Conservation (phyloP, 2,797 vertebrate species). For the Catostomus latipinnis region DNA sequence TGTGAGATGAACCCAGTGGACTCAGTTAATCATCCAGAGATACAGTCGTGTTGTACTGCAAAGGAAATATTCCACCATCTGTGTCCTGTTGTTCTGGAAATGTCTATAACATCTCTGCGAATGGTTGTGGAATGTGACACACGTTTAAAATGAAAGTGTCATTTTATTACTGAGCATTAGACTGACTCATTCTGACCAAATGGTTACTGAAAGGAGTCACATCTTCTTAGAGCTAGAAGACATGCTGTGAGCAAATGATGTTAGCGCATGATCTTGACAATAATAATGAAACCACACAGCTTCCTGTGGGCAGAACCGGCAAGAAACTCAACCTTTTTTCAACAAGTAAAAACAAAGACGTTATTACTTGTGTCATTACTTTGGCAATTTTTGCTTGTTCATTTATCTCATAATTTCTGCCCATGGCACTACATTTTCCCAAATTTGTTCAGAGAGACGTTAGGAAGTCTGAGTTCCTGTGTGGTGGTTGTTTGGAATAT, state of each 20-base stretch:
- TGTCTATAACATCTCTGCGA: neutral
- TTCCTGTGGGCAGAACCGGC: neutral
- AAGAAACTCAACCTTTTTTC: neutral
- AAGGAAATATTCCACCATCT: neutral
- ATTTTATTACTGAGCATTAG: too few species aligned
- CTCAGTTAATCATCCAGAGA: neutral
- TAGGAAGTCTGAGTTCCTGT: neutral
- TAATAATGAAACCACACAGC: constrained; percentile 11
- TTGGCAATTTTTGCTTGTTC: neutral
- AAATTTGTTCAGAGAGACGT: neutral
- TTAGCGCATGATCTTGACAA: neutral
- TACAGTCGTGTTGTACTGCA: too few species aligned
- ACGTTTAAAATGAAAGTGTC: neutral
- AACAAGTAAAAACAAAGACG: constrained; percentile 28
- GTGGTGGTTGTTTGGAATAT: neutral
- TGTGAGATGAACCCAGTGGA: neutral
- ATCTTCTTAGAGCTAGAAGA: neutral
- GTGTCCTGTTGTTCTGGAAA: constrained; percentile 18
- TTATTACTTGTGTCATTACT: neutral
- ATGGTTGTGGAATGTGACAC: neutral
- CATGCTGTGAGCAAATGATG: neutral
- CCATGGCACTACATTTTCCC: neutral
- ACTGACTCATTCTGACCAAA: too few species aligned
- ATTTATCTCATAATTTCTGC: neutral
- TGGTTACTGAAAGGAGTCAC: too few species aligned